phyloP scores from a whole-genome alignment of 2,888 invertebrate species.

The Sarcophaga carnaria region DNA sequence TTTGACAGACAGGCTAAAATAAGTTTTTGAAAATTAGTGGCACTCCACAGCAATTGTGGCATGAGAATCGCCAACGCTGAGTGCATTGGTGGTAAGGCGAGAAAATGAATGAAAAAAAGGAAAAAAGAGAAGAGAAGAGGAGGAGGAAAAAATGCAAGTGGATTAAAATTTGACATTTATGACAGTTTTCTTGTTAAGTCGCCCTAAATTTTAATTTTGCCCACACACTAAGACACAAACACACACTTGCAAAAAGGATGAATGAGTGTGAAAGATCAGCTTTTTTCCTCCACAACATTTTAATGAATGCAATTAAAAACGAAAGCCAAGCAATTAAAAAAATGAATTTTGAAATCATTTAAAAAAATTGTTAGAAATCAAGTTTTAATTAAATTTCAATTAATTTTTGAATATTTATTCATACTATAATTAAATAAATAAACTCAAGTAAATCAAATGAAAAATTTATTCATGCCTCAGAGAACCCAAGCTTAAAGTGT shows the following conservation, averaged over 20 bases:
- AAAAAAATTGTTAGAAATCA: not conserved
- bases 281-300: not conserved
- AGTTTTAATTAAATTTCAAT: no score
- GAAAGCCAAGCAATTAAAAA: no score
- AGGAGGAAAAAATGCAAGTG: slow-evolving; percentile 23
- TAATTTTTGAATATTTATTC: no score
- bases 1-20: slow-evolving; percentile 45
- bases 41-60: slow-evolving; percentile 20
- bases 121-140: no score
- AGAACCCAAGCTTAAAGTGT: not conserved
- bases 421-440: no score
- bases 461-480: no score
- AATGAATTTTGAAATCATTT: not conserved
- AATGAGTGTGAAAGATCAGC: not conserved
- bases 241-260: not conserved
- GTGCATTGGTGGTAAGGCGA: not conserved
- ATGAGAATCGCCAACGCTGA: slow-evolving; percentile 1
- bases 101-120: not conserved
- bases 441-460: no score
- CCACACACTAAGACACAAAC: not conserved
- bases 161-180: slow-evolving; percentile 57
- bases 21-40: slow-evolving; percentile 44
- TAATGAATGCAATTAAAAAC: not conserved
- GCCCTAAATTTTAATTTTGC: slow-evolving; percentile 40
- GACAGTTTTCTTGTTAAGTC: slow-evolving; percentile 48